Evolutionary conservation across 2,113 vertebrate genomes (phyloP).

Genomic region (Ochotona princeps): DNA sequence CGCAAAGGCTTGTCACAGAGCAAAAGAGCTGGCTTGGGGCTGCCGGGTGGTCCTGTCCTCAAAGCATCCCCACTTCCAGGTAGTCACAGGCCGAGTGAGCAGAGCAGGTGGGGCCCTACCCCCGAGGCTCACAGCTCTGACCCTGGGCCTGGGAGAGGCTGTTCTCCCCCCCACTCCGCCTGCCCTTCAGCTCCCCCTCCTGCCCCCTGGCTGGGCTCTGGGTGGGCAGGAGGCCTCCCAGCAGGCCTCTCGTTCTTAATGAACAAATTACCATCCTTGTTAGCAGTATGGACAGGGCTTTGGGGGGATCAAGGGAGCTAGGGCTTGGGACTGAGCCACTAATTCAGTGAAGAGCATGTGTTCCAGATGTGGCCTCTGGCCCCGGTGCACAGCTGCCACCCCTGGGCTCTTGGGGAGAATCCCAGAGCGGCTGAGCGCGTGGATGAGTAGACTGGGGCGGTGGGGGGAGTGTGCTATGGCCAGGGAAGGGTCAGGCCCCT

Average conservation of each 20-base stretch:
- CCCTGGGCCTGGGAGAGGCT: not conserved
- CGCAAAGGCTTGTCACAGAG: not conserved
- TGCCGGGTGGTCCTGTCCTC: slow-evolving; percentile 6
- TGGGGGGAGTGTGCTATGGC: fast-evolving
- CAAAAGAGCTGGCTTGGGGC: not conserved
- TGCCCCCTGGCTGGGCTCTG: not conserved
- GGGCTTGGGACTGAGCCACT: slow-evolving; percentile 86
- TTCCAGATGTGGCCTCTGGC: slow-evolving; percentile 80
- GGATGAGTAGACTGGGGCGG: fast-evolving
- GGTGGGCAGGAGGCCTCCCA: slow-evolving; percentile 63
- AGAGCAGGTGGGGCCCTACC: not conserved
- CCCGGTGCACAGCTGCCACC: slow-evolving; percentile 47
- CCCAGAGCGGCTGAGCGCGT: fast-evolving
- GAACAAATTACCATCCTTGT: slow-evolving; percentile 89
- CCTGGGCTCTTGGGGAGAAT: not conserved
- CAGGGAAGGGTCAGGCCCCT: not conserved
- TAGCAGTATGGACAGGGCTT: slow-evolving; percentile 86
- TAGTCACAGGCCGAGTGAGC: not conserved
- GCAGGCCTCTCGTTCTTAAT: slow-evolving; percentile 85
- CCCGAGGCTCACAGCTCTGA: no score
- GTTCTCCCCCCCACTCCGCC: not conserved
- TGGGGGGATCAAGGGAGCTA: slow-evolving; percentile 83
- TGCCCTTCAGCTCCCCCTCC: not conserved
- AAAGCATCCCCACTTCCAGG: not conserved
- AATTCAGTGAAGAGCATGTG: slow-evolving; percentile 85